Percentiles rank a stretch among this genome's conserved stretches.
These are phyloP conservation scores for Amblyopsis rosae DNA, from an alignment of 2,113 vertebrate genomes.

Conservation along the genomic window DNA sequence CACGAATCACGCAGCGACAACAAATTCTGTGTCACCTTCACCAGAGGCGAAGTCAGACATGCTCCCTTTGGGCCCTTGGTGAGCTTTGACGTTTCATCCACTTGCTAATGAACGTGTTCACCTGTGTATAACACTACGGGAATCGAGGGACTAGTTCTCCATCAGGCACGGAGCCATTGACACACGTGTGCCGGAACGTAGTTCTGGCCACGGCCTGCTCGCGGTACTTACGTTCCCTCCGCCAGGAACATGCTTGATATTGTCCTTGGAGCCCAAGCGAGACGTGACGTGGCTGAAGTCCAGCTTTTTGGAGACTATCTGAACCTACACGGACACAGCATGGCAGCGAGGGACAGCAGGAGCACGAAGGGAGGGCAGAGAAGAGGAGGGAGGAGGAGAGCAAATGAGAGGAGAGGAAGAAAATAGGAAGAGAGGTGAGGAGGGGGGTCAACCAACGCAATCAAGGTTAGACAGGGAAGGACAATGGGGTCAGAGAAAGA, in stretches of 20 bases:
- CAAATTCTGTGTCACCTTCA: neutral
- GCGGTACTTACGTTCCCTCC: slow-evolving; percentile 98
- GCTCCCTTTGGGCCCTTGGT: neutral
- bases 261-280: slow-evolving; percentile 99
- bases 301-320: slow-evolving; percentile 98
- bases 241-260: slow-evolving; percentile 99
- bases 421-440: neutral
- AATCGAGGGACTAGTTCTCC: neutral
- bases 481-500: neutral
- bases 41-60: neutral
- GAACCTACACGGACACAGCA: slow-evolving; percentile 87
- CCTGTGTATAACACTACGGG: neutral
- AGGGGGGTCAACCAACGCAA: neutral
- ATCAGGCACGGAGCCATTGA: neutral
- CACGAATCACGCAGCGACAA: neutral
- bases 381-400: neutral
- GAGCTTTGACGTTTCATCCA: neutral
- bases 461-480: slow-evolving; percentile 1
- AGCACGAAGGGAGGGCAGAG: neutral
- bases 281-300: slow-evolving; percentile 99
- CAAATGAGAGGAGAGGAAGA: neutral
- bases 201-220: slow-evolving; percentile 20
- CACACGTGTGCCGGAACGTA: neutral
- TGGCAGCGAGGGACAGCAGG: slow-evolving; percentile 75
- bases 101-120: neutral